Evolutionary conservation across 92 coral and sea anemone genomes (phyloP), one percentile per base, ranked within the genome.

Genomic region (Zoanthus sansibaricus): DNA sequence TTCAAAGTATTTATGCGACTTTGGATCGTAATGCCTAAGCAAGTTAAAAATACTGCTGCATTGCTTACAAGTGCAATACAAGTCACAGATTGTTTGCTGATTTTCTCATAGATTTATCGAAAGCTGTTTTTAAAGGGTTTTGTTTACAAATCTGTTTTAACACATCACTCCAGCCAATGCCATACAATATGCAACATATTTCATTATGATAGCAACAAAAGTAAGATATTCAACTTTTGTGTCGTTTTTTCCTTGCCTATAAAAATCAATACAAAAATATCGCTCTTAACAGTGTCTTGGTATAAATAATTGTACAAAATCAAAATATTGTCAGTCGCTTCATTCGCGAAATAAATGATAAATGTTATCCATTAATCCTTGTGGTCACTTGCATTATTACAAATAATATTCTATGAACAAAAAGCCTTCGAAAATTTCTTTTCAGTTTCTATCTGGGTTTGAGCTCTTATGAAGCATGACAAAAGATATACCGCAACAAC

Each of bases 131-230:
- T 12, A 69, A 8, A 10, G 47, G 17, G 17, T 11, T 69, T 30
- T 69, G 74, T 30, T 32, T 30, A 2, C 46, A 64, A 80, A 45
- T 72, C 73, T 45, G 49, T 20, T 64, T 80, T 32, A 16, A 51
- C 44, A 48, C 56, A 58, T 6, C 47, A 76, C 42, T 21, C 1
- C 42, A 62, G 1, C 47, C 82, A 32, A 76, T 18, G 66, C 61
- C 25, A 76, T 76, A 54, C 47, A 66, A 80, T 80, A 80, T 25
- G 25, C 25, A 25, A 25, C 25, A 25, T 25, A 42, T 49, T 62
- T 72, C 64, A 66, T 45, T 7, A 37, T 37, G 4, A 2, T 37
- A 2, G 42, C n/a, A 55, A 80, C 70, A 68, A 80, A 80, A 80
- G 32, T 68, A 78, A 48, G 20, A 30, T 51, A 33, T 16, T 78